These are phyloP conservation scores for Tenebrio molitor DNA, from an alignment of 1,140 invertebrate species.

Conservation along the genomic window DNA sequence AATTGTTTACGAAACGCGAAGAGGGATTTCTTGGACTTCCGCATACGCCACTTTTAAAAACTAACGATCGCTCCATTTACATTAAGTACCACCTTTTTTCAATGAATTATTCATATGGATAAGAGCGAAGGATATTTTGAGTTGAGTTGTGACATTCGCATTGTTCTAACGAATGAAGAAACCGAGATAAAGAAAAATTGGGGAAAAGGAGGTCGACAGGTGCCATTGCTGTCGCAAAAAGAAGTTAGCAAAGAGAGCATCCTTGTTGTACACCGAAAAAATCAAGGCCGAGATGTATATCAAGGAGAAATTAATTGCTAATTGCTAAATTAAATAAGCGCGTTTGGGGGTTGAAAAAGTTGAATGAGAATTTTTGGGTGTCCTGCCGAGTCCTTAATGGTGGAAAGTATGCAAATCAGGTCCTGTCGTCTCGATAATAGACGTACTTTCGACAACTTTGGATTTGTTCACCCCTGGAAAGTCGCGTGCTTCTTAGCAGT, in stretches of 20 bases:
- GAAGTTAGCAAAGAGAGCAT: no score
- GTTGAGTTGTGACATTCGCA: not conserved
- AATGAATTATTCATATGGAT: slow-evolving; percentile 37
- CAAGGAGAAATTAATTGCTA: no score
- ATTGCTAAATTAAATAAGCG: no score
- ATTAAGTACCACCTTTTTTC: slow-evolving; percentile 30
- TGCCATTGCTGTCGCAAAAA: no score
- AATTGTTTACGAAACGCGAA: slow-evolving; percentile 8
- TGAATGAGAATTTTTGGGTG: slow-evolving; percentile 48
- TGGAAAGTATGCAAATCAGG: slow-evolving; percentile 12
- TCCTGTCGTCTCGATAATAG: not conserved
- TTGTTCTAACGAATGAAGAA: no score
- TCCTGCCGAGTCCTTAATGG: no score
- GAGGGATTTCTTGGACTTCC: slow-evolving; percentile 23
- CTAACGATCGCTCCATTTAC: slow-evolving; percentile 43
- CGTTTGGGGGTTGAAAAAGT: not conserved
- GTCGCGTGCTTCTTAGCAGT: slow-evolving; percentile 55
- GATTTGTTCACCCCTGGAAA: slow-evolving; percentile 48
- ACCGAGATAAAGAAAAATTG: no score
- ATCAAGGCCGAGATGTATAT: no score
- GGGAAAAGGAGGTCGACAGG: no score
- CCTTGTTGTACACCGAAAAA: no score
- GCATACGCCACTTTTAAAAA: slow-evolving; percentile 34
- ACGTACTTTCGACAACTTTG: slow-evolving; percentile 14
- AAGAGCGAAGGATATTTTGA: slow-evolving; percentile 23